Percentiles rank a stretch among this genome's conserved stretches.
These are phyloP conservation scores for Remorina albescens DNA, from an alignment of 2,797 vertebrate genomes.

Conservation along the genomic window DNA sequence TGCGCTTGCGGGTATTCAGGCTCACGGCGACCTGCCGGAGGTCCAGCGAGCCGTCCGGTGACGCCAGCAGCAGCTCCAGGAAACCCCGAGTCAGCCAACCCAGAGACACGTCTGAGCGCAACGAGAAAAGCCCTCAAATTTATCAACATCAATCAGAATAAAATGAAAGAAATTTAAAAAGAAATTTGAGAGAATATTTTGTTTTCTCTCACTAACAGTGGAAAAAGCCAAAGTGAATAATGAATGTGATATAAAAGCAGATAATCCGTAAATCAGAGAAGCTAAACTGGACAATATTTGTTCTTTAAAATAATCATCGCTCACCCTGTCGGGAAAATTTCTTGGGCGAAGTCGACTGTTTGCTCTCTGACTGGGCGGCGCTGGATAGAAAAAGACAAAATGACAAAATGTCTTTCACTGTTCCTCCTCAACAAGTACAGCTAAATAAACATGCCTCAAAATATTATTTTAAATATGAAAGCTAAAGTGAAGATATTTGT, in stretches of 20 bases:
- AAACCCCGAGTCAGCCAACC: constrained; percentile 88
- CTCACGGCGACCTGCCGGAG: constrained; percentile 84
- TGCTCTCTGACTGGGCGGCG: not conserved
- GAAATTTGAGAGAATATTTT: no score
- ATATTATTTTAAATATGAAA: not conserved
- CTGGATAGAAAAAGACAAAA: not conserved
- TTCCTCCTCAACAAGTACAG: not conserved
- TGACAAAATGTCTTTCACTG: no score
- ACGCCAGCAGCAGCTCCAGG: constrained; percentile 87
- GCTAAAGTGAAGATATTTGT: not conserved
- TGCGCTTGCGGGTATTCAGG: constrained; percentile 87
- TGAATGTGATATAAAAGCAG: no score
- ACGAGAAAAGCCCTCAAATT: not conserved
- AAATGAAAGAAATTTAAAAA: no score
- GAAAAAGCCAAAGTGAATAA: no score
- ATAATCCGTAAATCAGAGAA: no score
- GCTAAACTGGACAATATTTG: no score
- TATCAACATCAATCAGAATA: no score
- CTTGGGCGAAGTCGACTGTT: rapidly evolving
- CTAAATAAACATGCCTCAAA: no score
- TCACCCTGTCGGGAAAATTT: not conserved
- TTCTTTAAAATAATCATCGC: not conserved
- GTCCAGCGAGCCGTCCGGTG: constrained; percentile 88
- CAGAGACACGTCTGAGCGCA: constrained; percentile 84
- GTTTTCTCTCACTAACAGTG: no score